Conservation (phyloP, 1,140 invertebrate species). For the Atta texana region DNA sequence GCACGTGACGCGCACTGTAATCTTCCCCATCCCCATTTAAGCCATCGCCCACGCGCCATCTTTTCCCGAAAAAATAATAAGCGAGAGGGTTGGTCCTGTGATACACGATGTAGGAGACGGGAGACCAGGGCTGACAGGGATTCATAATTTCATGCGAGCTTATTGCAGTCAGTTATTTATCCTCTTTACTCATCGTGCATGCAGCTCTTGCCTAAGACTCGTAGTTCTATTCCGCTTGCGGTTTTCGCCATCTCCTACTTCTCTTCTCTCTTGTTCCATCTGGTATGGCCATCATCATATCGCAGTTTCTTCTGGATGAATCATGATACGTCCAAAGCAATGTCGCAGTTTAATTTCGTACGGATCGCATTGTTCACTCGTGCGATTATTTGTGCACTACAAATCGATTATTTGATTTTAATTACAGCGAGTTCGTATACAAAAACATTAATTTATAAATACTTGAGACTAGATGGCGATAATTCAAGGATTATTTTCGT, state of each 20-base stretch:
- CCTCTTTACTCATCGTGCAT: constrained; percentile 77
- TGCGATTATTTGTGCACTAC: constrained; percentile 55
- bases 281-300: constrained; percentile 10
- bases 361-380: constrained; percentile 1
- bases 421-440: not conserved
- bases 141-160: constrained; percentile 82
- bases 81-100: constrained; percentile 70
- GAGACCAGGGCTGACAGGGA: constrained; percentile 72
- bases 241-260: constrained; percentile 45
- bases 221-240: constrained; percentile 62
- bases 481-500: not conserved
- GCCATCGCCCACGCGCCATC: constrained; percentile 35
- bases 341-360: constrained; percentile 55
- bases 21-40: constrained; percentile 21
- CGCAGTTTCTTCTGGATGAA: constrained; percentile 47
- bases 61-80: constrained; percentile 70
- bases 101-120: constrained; percentile 65
- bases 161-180: constrained; percentile 81
- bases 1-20: constrained; percentile 43
- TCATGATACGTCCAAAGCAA: constrained; percentile 51
- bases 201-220: constrained; percentile 74
- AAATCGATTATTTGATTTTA: constrained; percentile 60
- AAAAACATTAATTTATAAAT: constrained; percentile 40
- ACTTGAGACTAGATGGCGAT: not conserved
- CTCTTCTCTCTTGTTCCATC: not conserved